Evolutionary conservation across 2,113 vertebrate genomes (phyloP), one percentile per base, ranked within the genome.

Genomic region (Hyla sarda): DNA sequence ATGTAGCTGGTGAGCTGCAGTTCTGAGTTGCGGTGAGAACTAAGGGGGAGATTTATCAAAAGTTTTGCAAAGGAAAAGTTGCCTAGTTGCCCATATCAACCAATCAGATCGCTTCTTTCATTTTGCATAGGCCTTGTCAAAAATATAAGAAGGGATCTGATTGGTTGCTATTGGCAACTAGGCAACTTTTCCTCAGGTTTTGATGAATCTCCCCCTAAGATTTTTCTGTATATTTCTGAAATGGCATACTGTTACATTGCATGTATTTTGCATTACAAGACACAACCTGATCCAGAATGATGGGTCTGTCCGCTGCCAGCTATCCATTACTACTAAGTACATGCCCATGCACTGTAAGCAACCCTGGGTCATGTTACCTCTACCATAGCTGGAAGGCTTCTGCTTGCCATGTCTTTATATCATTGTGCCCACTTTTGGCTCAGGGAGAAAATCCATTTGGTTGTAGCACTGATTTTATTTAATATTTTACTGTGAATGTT

Each of bases 401-500:
- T 41, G 41, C 41, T 41, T 41, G 41, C 28, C 21, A 30, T 73
- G 37, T 45, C 71, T 25, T 25, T 76, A 21, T 2, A 54, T 19
- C 28, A 52, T 30, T 52, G 48, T 32, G 32, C 60, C 78, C 56
- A 81, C 58, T 60, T 60, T 54, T 80, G 77, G 52, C 78, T 81
- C 78, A 81, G 78, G 78, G 78, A 81, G 34, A 81, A 65, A 62
- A 47, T 62, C 23, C 11, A 56, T 62, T 34, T n/a, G 45, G 58
- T 14, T 48, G 41, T 48, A 82, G 80, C 80, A 50, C 47, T 82
- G 17, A 69, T 12, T 62, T 81, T 28, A 47, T 48, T 79, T 79
- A 8, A 34, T 23, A 32, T 81, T 50, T 82, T 45, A 41, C 80
- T 82, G 60, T 82, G 80, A 82, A 82, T 52, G 60, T 82, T 62